Evolutionary conservation across 2,113 vertebrate genomes (phyloP).

Genomic region (Tupaia chinensis): DNA sequence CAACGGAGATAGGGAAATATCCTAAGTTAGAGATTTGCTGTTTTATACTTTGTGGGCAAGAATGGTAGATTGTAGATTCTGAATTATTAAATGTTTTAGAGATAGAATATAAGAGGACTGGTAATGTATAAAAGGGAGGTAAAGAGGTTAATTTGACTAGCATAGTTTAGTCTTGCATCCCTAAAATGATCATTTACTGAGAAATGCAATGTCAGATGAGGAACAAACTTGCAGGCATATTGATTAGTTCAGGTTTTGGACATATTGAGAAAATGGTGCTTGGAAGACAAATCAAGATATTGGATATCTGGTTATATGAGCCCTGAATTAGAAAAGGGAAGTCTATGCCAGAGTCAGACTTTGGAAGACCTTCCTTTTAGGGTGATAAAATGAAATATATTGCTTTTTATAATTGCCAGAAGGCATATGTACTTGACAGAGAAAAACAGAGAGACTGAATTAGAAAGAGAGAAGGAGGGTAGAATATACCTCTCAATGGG

Average conservation of each 20-base stretch:
- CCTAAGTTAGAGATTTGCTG: neutral
- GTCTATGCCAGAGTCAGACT: neutral
- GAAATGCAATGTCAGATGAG: neutral
- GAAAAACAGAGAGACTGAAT: too few species aligned
- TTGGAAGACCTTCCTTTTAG: neutral
- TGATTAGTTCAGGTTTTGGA: neutral
- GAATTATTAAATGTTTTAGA: neutral
- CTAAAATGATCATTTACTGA: neutral
- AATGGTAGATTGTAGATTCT: too few species aligned
- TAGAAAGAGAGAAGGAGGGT: too few species aligned
- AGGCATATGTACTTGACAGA: too few species aligned
- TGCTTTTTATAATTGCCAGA: neutral
- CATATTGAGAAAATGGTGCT: neutral
- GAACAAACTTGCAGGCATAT: neutral
- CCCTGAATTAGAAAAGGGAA: neutral
- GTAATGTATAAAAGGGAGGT: neutral
- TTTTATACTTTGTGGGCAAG: neutral
- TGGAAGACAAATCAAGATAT: neutral
- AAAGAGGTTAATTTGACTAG: neutral
- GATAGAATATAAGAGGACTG: neutral
- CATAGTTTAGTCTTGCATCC: neutral
- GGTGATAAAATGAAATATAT: neutral
- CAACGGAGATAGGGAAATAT: neutral
- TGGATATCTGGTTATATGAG: neutral
- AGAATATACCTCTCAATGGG: too few species aligned